Evolutionary conservation across 2,113 vertebrate genomes (phyloP), one percentile per base, ranked within the genome.

Genomic region (Antigone vipio): DNA sequence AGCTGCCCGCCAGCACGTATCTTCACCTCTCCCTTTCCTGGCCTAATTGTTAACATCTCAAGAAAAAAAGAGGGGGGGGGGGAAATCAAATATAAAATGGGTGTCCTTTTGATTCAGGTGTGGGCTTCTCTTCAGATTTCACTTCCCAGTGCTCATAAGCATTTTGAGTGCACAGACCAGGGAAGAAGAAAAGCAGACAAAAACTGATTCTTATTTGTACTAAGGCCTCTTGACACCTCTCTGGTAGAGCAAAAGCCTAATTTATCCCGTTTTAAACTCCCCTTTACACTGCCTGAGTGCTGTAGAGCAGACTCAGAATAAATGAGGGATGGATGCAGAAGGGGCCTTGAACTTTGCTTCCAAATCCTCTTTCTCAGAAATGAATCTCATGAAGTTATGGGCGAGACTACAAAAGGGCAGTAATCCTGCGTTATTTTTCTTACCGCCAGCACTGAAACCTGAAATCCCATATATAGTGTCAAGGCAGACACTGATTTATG

Each of bases 31-130:
- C 32, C 50, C 42, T 89, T 88, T 52, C 49, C 49, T 78, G 30
- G 64, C 8, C 66, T 85, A 91, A 84, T 49, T 73, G 63, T 63
- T 67, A 18, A 18, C 59, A 56, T 58, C 8, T 52, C 35, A 34
- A 9, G 42, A 5, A 35, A 22, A 44, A 1, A 17, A 32, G 4
- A 2, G 2, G 2, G 7, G 6, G 1, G 4, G 4, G 5, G n/a
- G 27, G 21, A 42, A 17, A 7, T 19, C 4, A 42, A 42, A 52
- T 11, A 53, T 47, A 67, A 85, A 56, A 42, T 30, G 22, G 15
- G 8, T 49, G 11, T n/a, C 11, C 5, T 87, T 87, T 68, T 1
- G 0, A 49, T 44, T 23, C 4, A 45, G 10, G 5, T 44, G 16
- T 84, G 47, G 27, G 14, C 26, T 91, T 88, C 60, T 66, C 27